Evolutionary conservation across 1,140 invertebrate species (phyloP).

Genomic region (Calosoma granatense): DNA sequence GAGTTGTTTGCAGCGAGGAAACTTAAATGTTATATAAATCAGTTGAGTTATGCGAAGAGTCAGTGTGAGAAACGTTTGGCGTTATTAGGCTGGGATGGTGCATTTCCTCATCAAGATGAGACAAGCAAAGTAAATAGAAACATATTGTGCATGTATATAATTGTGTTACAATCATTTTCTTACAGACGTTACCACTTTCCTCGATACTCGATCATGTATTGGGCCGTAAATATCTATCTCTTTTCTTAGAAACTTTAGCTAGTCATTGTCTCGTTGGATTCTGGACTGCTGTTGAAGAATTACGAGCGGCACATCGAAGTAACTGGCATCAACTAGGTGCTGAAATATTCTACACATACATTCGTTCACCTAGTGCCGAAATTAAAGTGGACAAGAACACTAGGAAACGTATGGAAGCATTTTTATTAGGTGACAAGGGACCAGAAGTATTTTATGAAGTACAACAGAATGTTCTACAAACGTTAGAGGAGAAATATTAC

Average conservation of each 20-base stretch:
- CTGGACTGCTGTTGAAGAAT: constrained; percentile 80
- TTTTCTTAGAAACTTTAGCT: constrained; percentile 71
- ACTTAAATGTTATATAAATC: constrained; percentile 65
- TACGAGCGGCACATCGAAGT: constrained; percentile 58
- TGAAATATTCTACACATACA: constrained; percentile 83
- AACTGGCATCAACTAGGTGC: constrained; percentile 79
- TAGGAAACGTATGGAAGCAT: constrained; percentile 76
- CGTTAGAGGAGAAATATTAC: constrained; percentile 80
- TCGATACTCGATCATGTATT: constrained; percentile 59
- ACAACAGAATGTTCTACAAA: constrained; percentile 66
- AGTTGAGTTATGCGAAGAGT: constrained; percentile 72
- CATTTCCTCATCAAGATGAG: constrained; percentile 46
- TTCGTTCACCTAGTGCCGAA: constrained; percentile 63
- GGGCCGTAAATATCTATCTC: constrained; percentile 61
- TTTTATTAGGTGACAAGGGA: constrained; percentile 75
- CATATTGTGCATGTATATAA: no score
- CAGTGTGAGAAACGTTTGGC: constrained; percentile 73
- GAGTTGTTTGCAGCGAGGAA: constrained; percentile 61
- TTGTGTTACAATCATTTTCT: no score
- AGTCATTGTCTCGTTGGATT: constrained; percentile 73
- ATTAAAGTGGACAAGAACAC: constrained; percentile 67
- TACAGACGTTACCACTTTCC: constrained; percentile 47
- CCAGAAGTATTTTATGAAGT: constrained; percentile 83
- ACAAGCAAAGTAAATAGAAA: constrained; percentile 20
- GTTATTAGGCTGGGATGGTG: constrained; percentile 65